Evolutionary conservation across 2,797 vertebrate genomes (phyloP), one percentile per base, ranked within the genome.

Genomic region (Chaunax sp.): DNA sequence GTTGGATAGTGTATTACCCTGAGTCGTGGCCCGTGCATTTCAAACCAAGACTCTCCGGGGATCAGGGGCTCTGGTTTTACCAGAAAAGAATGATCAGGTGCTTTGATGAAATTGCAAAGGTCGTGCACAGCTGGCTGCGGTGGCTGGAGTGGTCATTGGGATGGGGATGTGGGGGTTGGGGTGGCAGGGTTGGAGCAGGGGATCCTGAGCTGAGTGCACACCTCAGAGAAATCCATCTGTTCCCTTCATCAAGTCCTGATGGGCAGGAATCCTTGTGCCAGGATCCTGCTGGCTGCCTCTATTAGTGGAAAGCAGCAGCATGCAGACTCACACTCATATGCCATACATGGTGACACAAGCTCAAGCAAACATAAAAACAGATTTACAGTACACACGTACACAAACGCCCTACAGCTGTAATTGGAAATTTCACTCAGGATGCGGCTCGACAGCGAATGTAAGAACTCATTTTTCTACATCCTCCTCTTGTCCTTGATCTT

Each of bases 201-300:
- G 75, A 74, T 78, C 84, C 59, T 2, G 44, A 69, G 72, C 49
- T 50, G 80, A 81, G 64, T 78, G 69, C 64, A 83, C 84, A 89
- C 87, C 84, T 89, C 81, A 53, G 82, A 83, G 87, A 75, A 72
- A 77, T 89, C 92, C 92, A 93, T 94, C 92, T 93, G 91, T 83
- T 92, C 81, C 77, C 69, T 76, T 80, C 72, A 43, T 90, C 75
- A 79, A 70, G 64, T 77, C 85, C 84, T 90, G 81, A 89, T 85
- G 83, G 85, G 84, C 80, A 85, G 73, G 58, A 66, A 65, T 65
- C 64, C 69, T 57, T 12, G 58, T 88, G 91, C 90, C 92, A 93
- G 87, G 67, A 86, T 79, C 78, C 71, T 69, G 79, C 82, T 82
- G 83, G 75, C 82, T 64, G 43, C 40, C 51, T 72, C 66, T 74